Percentiles rank a stretch among this genome's conserved stretches.
Conservation (phyloP, 2,888 invertebrate species). For the Crossocerus cetratus region DNA sequence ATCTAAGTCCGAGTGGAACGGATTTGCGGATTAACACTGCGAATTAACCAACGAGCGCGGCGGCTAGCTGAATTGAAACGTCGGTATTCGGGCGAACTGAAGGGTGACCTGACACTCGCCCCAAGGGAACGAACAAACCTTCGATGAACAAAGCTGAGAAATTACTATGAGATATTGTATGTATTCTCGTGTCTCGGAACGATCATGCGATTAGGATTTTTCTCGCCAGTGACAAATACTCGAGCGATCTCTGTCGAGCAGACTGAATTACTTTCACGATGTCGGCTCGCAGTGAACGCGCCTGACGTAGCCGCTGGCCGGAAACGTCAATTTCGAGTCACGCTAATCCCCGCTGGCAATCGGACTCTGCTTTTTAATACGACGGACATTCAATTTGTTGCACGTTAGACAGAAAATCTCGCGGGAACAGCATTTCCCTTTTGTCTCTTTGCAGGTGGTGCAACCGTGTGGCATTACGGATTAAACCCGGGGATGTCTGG, state of each 20-base stretch:
- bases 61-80: too few relatives aligned
- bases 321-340: conserved; percentile 69
- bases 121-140: background rate
- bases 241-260: conserved; percentile 33
- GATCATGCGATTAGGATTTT: conserved; percentile 3
- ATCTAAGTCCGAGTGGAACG: too few relatives aligned
- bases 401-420: background rate
- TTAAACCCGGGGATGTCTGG: too few relatives aligned
- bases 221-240: conserved; percentile 10
- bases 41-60: too few relatives aligned
- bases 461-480: too few relatives aligned
- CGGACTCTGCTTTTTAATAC: conserved; percentile 22
- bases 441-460: too few relatives aligned
- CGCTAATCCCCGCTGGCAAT: conserved; percentile 63
- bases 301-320: conserved; percentile 66
- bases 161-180: background rate
- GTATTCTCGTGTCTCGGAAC: background rate
- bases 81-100: too few relatives aligned
- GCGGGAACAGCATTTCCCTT: too few relatives aligned
- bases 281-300: conserved; percentile 30
- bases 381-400: conserved; percentile 13
- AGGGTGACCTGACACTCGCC: too few relatives aligned
- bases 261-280: conserved; percentile 64
- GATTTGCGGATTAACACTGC: too few relatives aligned
- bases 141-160: background rate